Percentiles rank a stretch among this genome's conserved stretches.
phyloP scores from a whole-genome alignment of 2,888 invertebrate species.

The Gastrophysa polygoni region DNA sequence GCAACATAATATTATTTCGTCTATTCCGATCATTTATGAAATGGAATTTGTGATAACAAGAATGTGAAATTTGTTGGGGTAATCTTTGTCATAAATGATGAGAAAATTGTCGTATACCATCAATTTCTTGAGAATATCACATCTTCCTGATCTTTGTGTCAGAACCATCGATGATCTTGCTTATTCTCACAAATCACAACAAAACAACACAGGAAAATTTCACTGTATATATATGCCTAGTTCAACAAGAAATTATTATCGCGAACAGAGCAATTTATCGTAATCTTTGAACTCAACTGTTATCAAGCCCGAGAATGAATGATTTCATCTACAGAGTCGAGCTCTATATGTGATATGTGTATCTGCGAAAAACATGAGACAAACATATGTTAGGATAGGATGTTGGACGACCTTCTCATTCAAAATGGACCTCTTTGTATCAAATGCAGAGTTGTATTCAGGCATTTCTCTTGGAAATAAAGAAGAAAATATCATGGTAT shows the following conservation, averaged over 20 bases:
- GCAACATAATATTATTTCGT: no score
- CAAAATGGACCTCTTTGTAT: constrained; percentile 20
- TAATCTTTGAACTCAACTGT: constrained; percentile 18
- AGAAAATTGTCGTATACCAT: constrained; percentile 28
- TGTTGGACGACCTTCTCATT: constrained; percentile 25
- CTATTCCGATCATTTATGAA: neutral
- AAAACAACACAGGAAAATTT: no score
- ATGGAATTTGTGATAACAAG: neutral
- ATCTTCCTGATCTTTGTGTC: constrained; percentile 14
- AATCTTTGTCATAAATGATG: no score
- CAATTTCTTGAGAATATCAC: constrained; percentile 18
- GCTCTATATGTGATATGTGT: constrained; percentile 21
- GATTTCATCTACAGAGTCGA: constrained; percentile 27
- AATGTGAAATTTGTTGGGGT: no score
- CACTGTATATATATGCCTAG: no score
- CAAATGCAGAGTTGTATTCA: constrained; percentile 13
- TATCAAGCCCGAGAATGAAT: constrained; percentile 11
- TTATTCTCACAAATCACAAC: neutral
- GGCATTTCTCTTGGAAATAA: neutral
- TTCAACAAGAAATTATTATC: neutral
- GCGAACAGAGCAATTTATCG: constrained; percentile 4
- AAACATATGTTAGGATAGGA: constrained; percentile 25
- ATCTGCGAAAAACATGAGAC: constrained; percentile 27
- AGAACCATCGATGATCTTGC: constrained; percentile 22
- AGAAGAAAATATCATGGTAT: no score